phyloP scores from a whole-genome alignment of 2,797 vertebrate species.

The Notolabrus celidotus region DNA sequence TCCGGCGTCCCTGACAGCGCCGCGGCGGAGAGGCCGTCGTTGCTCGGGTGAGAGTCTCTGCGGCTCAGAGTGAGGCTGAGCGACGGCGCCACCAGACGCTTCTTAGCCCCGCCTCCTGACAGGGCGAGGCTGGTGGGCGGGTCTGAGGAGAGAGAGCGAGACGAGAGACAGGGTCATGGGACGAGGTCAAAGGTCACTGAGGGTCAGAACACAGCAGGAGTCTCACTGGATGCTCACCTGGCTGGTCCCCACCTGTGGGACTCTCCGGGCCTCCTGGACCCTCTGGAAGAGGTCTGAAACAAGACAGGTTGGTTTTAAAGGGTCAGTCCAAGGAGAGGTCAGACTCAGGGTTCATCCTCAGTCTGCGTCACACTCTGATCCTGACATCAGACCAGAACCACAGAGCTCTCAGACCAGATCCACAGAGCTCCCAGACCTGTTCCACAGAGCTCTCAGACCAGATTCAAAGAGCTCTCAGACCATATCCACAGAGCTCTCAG shows the following conservation, averaged over 20 bases:
- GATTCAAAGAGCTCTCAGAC: too few relatives aligned
- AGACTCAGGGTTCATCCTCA: too few relatives aligned
- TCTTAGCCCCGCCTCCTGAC: conserved; percentile 80
- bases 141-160: conserved; percentile 41
- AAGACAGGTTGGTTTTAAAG: neutral
- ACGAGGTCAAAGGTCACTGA: too few relatives aligned
- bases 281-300: conserved; percentile 79
- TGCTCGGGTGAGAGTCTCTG: conserved; percentile 62
- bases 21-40: conserved; percentile 55
- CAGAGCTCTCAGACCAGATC: too few relatives aligned
- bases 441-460: too few relatives aligned
- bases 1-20: conserved; percentile 42
- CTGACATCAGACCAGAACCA: too few relatives aligned
- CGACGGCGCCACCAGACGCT: conserved; percentile 82
- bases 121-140: conserved; percentile 82
- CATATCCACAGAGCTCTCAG: too few relatives aligned
- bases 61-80: conserved; percentile 79
- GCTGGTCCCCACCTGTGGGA: conserved; percentile 30
- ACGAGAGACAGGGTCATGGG: neutral
- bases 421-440: too few relatives aligned
- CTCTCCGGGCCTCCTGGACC: conserved; percentile 58
- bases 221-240: too few relatives aligned
- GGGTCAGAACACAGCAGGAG: too few relatives aligned
- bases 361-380: too few relatives aligned
- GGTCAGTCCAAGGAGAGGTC: neutral